Evolutionary conservation across 1,140 invertebrate species (phyloP).

Genomic region (Drosophila dunni): DNA sequence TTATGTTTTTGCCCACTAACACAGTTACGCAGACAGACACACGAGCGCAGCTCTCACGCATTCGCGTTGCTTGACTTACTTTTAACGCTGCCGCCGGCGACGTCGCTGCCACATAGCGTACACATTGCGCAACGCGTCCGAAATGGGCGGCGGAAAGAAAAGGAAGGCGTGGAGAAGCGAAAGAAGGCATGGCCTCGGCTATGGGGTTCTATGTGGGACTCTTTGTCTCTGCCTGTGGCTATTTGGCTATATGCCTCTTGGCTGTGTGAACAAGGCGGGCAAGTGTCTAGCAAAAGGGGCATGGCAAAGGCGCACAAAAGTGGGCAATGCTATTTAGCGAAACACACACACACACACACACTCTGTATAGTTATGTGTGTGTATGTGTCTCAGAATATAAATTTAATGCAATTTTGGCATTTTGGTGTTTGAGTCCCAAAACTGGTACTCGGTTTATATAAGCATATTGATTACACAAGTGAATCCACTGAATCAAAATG

Average conservation of each 20-base stretch:
- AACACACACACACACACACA: not conserved
- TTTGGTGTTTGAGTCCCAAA: conserved; percentile 1
- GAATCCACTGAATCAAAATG: not conserved
- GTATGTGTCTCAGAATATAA: not conserved
- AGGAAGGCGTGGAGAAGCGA: too few relatives aligned
- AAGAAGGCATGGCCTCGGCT: conserved; percentile 42
- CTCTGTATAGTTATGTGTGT: not conserved
- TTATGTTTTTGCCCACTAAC: conserved; percentile 23
- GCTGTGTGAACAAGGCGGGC: conserved; percentile 3
- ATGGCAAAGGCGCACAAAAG: conserved; percentile 56
- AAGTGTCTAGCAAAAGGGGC: conserved; percentile 46
- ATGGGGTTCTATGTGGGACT: conserved; percentile 4
- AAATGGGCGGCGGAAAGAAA: conserved; percentile 7
- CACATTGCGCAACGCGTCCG: conserved; percentile 75
- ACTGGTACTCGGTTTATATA: conserved; percentile 32
- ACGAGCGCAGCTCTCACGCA: conserved; percentile 33
- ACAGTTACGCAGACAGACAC: conserved; percentile 20
- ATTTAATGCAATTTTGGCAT: conserved; percentile 32
- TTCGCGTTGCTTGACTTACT: conserved; percentile 62
- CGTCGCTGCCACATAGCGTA: conserved; percentile 56
- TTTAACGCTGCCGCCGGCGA: conserved; percentile 55
- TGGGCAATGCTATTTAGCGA: conserved; percentile 58
- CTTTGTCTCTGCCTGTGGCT: conserved; percentile 46
- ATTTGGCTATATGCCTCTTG: conserved; percentile 30
- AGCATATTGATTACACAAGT: conserved; percentile 50